Evolutionary conservation across 2,888 invertebrate genomes (phyloP), one percentile per base, ranked within the genome.

Genomic region (Hedya salicella): DNA sequence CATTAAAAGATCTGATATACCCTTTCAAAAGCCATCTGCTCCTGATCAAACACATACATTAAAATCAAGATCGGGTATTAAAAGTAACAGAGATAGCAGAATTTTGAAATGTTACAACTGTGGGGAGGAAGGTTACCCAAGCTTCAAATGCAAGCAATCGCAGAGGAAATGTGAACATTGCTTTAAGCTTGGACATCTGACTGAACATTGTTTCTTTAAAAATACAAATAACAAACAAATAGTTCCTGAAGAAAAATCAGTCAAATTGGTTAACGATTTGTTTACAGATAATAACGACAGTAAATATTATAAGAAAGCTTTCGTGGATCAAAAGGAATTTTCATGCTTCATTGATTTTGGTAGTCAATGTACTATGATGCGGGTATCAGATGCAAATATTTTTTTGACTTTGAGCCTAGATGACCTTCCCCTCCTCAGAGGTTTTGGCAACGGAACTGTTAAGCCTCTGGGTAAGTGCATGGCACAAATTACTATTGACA

Each of bases 71-170:
- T 21, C 49, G 13, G n/a, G n/a, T n/a, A 49, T 1, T 16, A 11
- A 17, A 39, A 11, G 14, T 17, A 17, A 25, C 25, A 40, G 4
- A 13, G 30, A 61, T 40, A 40, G 11, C 9, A 19, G n/a, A 40
- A 2, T 21, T 13, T n/a, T 40, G 1, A 71, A 70, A 40, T 72
- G 70, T 63, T 72, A 30, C 62, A 73, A 72, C 49, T 72, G 70
- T 36, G 62, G 63, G 3, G 57, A 69, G 39, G 60, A 46, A 8
- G 73, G 73, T 14, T 71, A 73, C n/a, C 61, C 68, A 3, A 57
- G 56, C 52, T 69, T 36, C 30, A 68, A 56, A 57, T 71, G 71
- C 21, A 69, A 61, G 39, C 59, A 68, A 25, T 65, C 71, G 16
- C 65, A 68, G 13, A 69, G 69, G 21, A 70, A 57, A 16, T 70